Percentiles rank a stretch among this genome's conserved stretches.
phyloP scores from a whole-genome alignment of 1,140 invertebrate genomes.

The Panonychus citri region DNA sequence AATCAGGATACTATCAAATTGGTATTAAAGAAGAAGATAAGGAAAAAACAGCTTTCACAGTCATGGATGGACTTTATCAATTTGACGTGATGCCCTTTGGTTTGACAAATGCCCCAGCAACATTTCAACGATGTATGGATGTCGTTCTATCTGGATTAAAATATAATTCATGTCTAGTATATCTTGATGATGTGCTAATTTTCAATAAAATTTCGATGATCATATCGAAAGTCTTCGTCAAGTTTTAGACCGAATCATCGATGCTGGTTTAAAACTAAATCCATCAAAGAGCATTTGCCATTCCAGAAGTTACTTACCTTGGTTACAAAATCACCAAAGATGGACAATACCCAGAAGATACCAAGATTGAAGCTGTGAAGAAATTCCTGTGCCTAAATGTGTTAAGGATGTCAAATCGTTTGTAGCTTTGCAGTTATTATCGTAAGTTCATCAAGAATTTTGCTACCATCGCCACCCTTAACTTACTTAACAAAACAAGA shows the following conservation, averaged over 20 bases:
- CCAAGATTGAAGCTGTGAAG: slow-evolving; percentile 18
- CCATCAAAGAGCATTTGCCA: slow-evolving; percentile 8
- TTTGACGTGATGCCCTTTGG: slow-evolving; percentile 24
- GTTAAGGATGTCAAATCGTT: slow-evolving; percentile 19
- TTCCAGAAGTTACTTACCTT: slow-evolving; percentile 3
- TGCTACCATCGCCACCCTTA: slow-evolving; percentile 19
- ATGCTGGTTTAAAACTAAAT: slow-evolving; percentile 3
- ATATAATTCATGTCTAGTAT: slow-evolving; percentile 9
- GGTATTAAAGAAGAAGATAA: slow-evolving; percentile 18
- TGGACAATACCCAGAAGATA: slow-evolving; percentile 19
- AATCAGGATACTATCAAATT: slow-evolving; percentile 18
- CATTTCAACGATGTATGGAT: slow-evolving; percentile 30
- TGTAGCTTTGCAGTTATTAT: neutral
- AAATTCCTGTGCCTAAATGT: slow-evolving; percentile 14
- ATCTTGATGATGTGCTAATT: slow-evolving; percentile 21
- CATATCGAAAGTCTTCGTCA: neutral
- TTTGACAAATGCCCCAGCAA: slow-evolving; percentile 21
- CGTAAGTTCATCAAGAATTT: slow-evolving; percentile 15
- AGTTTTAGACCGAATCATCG: slow-evolving; percentile 8
- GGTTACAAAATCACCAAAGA: slow-evolving; percentile 11
- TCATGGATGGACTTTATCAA: slow-evolving; percentile 21
- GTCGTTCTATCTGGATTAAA: slow-evolving; percentile 20
- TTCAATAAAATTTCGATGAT: slow-evolving; percentile 9
- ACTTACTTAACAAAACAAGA: slow-evolving; percentile 15
- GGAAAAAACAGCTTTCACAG: slow-evolving; percentile 25